A percentile compares a stretch with the other conserved stretches of the same genome.
phyloP scores from a whole-genome alignment of 2,797 vertebrate genomes.

The Urocyon cinereoargenteus region DNA sequence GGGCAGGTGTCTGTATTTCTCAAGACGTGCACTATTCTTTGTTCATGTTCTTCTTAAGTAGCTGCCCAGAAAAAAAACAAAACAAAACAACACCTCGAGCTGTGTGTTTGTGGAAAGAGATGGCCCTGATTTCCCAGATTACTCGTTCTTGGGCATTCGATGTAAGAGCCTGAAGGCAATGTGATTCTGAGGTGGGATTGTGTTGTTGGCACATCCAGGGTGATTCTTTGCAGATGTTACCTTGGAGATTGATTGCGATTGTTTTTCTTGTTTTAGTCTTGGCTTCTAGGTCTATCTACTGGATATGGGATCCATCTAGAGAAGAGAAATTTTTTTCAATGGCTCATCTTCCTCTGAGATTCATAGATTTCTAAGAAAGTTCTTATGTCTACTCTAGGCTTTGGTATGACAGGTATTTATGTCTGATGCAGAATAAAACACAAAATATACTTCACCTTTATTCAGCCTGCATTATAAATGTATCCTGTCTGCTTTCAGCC shows the following conservation, averaged over 20 bases:
- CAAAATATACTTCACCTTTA: constrained; percentile 85
- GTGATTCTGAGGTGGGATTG: not conserved
- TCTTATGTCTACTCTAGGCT: constrained; percentile 73
- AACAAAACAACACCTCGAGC: not conserved
- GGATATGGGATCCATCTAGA: constrained; percentile 77
- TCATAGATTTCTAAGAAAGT: constrained; percentile 72
- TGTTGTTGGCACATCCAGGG: not conserved
- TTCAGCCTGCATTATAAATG: constrained; percentile 83
- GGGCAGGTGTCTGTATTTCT: not conserved
- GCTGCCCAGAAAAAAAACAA: not conserved
- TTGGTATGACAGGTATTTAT: constrained; percentile 86
- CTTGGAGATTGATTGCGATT: not conserved
- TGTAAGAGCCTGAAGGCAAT: not conserved
- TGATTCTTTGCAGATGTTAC: not conserved
- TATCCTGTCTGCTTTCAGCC: constrained; percentile 82
- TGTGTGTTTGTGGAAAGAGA: not conserved
- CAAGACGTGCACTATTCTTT: not conserved
- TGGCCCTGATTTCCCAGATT: not conserved
- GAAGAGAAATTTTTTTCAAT: constrained; percentile 76
- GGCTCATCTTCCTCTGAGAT: constrained; percentile 79
- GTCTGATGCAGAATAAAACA: constrained; percentile 86
- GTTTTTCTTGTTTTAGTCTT: constrained; percentile 63
- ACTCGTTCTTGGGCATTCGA: not conserved
- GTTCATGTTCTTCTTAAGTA: not conserved
- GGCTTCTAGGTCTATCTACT: constrained; percentile 54